These are phyloP conservation scores for Murina feae DNA, from an alignment of 2,113 vertebrate genomes.

Conservation along the genomic window DNA sequence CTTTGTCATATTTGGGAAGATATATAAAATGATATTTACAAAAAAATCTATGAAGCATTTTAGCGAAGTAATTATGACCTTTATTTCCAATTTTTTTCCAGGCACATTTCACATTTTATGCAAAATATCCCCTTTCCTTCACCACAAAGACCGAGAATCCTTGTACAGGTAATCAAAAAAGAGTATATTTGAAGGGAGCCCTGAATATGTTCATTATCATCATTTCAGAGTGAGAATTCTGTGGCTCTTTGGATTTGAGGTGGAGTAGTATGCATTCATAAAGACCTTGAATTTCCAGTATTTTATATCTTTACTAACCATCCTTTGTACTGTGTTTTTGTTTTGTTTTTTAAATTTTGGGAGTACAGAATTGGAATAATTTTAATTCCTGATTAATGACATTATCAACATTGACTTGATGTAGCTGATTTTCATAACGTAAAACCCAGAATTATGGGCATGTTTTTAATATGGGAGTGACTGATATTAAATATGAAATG, in stretches of 20 bases:
- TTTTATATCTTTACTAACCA: conserved; percentile 7
- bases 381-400: neutral
- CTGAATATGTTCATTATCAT: neutral
- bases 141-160: conserved; percentile 96
- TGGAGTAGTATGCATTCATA: neutral
- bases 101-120: conserved; percentile 99
- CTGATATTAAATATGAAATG: conserved; percentile 32
- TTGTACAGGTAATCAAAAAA: conserved; percentile 90
- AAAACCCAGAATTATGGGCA: neutral
- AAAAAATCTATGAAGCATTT: neutral
- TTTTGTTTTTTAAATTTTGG: neutral
- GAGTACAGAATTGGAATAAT: neutral
- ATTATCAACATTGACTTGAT: conserved; percentile 11
- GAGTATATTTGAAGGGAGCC: neutral
- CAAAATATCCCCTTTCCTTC: conserved; percentile 97
- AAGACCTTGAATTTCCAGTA: neutral
- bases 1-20: neutral
- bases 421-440: conserved; percentile 36
- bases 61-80: conserved; percentile 48
- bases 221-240: neutral
- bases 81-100: conserved; percentile 72
- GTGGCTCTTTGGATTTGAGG: neutral
- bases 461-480: neutral
- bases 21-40: conserved; percentile 17
- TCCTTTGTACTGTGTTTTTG: neutral